A percentile compares a stretch with the other conserved stretches of the same genome.
Conservation (phyloP, 1,140 invertebrate species). For the Dreissena polymorpha region DNA sequence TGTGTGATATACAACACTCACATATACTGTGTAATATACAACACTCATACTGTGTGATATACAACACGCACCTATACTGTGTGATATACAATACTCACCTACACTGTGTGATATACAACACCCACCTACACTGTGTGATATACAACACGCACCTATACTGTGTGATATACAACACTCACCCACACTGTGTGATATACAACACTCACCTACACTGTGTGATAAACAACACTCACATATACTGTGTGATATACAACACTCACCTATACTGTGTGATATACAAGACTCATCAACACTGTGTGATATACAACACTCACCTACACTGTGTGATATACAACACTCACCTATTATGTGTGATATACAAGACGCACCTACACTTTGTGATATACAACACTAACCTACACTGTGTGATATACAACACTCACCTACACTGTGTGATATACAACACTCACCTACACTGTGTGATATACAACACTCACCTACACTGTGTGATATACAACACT, state of each 20-base stretch:
- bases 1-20: not conserved
- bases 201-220: no score
- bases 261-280: not conserved
- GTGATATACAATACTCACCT: no score
- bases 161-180: not conserved
- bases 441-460: slow-evolving; percentile 9
- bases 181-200: not conserved
- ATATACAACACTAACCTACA: not conserved
- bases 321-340: not conserved
- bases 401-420: not conserved
- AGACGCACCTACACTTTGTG: no score
- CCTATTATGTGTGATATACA: no score
- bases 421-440: not conserved
- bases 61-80: slow-evolving; percentile 3
- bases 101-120: not conserved
- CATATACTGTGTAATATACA: slow-evolving; percentile 18
- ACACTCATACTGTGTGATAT: no score
- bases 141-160: no score
- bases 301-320: no score
- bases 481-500: not conserved
- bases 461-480: no score
- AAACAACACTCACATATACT: not conserved
- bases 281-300: slow-evolving; percentile 6
- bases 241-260: no score
- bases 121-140: slow-evolving; percentile 22